phyloP scores from a whole-genome alignment of 1,140 invertebrate genomes.

The Bombus vancouverensis region DNA sequence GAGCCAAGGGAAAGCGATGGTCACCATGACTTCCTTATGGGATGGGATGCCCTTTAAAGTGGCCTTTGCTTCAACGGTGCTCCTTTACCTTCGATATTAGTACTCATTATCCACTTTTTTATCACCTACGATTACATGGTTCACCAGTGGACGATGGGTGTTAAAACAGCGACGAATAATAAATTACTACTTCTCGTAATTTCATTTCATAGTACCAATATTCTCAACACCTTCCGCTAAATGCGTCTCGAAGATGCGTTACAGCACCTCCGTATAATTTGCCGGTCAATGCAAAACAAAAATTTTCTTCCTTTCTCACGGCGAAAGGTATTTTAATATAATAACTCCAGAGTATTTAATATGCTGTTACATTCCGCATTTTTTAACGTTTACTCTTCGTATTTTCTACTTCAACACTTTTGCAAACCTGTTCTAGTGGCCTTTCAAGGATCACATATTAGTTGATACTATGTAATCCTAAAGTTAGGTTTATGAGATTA shows the following conservation, averaged over 20 bases:
- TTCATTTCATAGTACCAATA: not conserved
- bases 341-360: not conserved
- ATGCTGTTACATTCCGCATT: not conserved
- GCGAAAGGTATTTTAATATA: slow-evolving; percentile 19
- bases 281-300: not conserved
- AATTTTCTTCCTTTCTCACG: not conserved
- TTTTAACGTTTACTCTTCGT: not conserved
- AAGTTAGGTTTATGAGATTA: too few species aligned
- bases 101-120: slow-evolving; percentile 29
- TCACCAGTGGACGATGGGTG: not conserved
- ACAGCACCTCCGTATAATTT: slow-evolving; percentile 2
- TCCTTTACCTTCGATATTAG: not conserved
- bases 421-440: not conserved
- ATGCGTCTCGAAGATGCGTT: not conserved
- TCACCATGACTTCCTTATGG: not conserved
- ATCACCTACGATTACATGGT: slow-evolving; percentile 10
- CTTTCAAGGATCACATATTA: too few species aligned
- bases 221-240: not conserved
- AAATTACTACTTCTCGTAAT: slow-evolving; percentile 15
- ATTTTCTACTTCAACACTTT: not conserved
- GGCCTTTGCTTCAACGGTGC: not conserved
- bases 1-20: not conserved
- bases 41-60: not conserved
- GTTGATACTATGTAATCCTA: too few species aligned
- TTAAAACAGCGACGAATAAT: slow-evolving; percentile 7